phyloP scores from a whole-genome alignment of 2,888 invertebrate genomes.

The Aleiodes leptofemur region DNA sequence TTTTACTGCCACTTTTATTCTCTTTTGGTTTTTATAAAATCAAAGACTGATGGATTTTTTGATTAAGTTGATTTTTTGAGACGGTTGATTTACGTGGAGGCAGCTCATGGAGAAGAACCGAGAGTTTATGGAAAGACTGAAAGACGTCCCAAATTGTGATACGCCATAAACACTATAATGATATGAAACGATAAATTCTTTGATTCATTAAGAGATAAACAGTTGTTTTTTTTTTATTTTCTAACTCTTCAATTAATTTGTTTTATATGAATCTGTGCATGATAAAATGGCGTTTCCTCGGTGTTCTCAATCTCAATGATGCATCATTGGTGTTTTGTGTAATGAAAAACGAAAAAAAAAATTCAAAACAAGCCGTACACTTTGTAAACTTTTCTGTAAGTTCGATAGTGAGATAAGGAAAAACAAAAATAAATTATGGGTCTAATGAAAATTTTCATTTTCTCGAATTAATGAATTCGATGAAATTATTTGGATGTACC shows the following conservation, averaged over 20 bases:
- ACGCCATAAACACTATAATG: constrained; percentile 19
- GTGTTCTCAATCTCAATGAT: constrained; percentile 24
- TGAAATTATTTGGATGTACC: constrained; percentile 16
- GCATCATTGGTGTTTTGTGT: constrained; percentile 33
- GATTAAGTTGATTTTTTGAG: constrained; percentile 4
- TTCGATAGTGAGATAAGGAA: constrained; percentile 35
- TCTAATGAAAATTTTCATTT: constrained; percentile 13
- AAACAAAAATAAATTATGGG: constrained; percentile 3
- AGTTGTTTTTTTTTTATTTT: constrained; percentile 2
- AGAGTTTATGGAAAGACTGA: constrained; percentile 27
- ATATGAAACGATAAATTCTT: background rate
- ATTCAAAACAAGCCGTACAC: constrained; percentile 8
- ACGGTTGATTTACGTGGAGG: constrained; percentile 9
- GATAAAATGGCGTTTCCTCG: constrained; percentile 28
- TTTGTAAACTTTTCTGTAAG: constrained; percentile 33
- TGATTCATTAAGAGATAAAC: background rate
- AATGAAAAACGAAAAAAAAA: background rate
- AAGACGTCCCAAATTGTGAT: constrained; percentile 33
- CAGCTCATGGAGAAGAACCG: constrained; percentile 27
- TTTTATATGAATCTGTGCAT: constrained; percentile 19
- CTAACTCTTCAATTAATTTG: background rate
- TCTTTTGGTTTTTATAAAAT: constrained; percentile 22
- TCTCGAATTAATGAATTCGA: constrained; percentile 10
- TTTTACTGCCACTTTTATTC: constrained; percentile 18
- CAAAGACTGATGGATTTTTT: constrained; percentile 33